Evolutionary conservation across 1,140 invertebrate genomes (phyloP), one percentile per base, ranked within the genome.

Genomic region (Neodiprion lecontei): DNA sequence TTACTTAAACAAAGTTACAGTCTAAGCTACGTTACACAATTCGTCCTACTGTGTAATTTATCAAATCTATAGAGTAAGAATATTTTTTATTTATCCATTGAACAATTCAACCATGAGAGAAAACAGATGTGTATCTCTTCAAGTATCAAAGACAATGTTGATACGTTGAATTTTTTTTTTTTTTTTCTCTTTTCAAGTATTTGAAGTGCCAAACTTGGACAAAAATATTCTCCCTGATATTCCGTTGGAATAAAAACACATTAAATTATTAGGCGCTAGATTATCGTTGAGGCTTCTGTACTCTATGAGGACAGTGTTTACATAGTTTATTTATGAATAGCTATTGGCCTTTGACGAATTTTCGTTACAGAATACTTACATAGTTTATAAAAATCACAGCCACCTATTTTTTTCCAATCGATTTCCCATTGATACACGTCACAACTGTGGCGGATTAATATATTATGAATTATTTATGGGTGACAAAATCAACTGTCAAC

Each of bases 331-430:
- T 61, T 61, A 61, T 61, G 53, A 61, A 61, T 61, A 61, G 53
- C n/a, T 61, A 61, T 61, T 61, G 53, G 53, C 53, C 53, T 61
- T 61, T 61, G 53, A 61, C 53, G 53, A 8, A 61, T 14, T 61
- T 61, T 61, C 53, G 53, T 61, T 61, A 61, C 53, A 61, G 53
- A 61, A 61, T 61, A 61, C 53, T 61, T 61, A 61, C 53, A 61
- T 61, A 61, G 53, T 61, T 61, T 61, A 61, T 61, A 12, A 61
- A 61, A 61, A 61, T 61, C 53, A 61, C 53, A 61, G 53, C 53
- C 53, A 61, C 53, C 53, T 61, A 61, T 61, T 61, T 61, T 61
- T 61, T 61, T 61, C 53, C 53, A 61, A 61, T 7, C 53, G n/a
- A 9, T 17, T 40, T 40, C 11, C 53, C 53, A 17, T 9, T 9